Evolutionary conservation across 2,113 vertebrate genomes (phyloP).

Genomic region (Sylvietta virens): DNA sequence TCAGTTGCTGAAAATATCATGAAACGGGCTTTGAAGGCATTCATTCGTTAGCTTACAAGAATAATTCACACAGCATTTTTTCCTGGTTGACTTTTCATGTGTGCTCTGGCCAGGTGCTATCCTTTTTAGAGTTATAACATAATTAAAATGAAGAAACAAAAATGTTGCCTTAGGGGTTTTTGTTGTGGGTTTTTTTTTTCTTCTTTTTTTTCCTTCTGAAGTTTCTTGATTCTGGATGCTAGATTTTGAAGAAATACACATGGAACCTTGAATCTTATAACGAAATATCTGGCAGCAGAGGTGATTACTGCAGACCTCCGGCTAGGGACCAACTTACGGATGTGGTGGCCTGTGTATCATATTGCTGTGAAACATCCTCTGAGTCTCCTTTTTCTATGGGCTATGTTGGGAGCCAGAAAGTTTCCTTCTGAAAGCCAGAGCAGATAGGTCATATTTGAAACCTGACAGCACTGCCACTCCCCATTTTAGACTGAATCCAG

Average conservation of each 20-base stretch:
- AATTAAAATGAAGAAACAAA: neutral
- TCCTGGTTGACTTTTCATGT: neutral
- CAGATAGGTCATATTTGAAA: slow-evolving; percentile 27
- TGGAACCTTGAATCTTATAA: neutral
- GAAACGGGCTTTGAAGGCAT: neutral
- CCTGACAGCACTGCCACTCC: neutral
- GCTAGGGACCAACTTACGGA: neutral
- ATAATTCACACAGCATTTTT: neutral
- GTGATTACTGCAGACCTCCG: neutral
- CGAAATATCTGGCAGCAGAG: neutral
- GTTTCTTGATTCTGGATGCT: neutral
- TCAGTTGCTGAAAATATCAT: neutral
- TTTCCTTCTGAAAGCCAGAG: neutral
- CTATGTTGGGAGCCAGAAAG: rapidly evolving
- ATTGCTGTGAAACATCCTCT: neutral
- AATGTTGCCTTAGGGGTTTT: neutral
- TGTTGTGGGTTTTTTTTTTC: neutral
- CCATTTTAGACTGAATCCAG: neutral
- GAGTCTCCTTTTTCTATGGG: neutral
- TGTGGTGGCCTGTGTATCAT: neutral
- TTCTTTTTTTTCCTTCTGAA: neutral
- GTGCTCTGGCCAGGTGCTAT: neutral
- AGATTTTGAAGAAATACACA: neutral
- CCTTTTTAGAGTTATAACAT: neutral
- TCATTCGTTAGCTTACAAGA: neutral